Conservation (phyloP, 2,797 vertebrate genomes). For the Muscicapa striata region DNA sequence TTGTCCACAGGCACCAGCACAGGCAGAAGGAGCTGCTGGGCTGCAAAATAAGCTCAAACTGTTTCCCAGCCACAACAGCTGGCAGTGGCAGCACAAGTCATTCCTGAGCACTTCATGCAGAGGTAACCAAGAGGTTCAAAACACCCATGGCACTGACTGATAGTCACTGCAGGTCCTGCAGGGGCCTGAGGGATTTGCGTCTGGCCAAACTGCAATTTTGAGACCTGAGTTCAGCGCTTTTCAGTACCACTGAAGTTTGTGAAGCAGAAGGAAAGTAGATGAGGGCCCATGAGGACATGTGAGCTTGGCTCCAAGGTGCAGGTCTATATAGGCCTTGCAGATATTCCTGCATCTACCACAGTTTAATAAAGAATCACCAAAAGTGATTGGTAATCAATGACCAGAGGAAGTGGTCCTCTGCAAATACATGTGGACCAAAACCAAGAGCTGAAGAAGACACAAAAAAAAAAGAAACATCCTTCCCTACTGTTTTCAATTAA, state of each 20-base stretch:
- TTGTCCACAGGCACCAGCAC: not conserved
- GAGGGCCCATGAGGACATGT: not conserved
- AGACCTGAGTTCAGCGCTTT: not conserved
- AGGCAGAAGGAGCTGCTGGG: not conserved
- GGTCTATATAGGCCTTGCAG: not conserved
- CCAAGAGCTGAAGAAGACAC: not conserved
- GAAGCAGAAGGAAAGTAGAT: not conserved
- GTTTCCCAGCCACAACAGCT: not conserved
- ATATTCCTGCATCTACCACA: not conserved
- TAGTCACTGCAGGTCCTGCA: not conserved
- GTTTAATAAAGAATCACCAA: not conserved
- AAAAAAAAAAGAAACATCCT: not conserved
- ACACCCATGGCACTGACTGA: not conserved
- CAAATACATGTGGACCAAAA: not conserved
- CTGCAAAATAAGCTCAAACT: not conserved
- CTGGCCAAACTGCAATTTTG: not conserved
- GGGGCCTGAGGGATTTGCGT: fast-evolving
- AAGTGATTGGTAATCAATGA: not conserved
- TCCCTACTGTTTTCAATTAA: not conserved
- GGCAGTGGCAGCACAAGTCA: not conserved
- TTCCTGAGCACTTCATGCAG: not conserved
- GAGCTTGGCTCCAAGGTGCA: not conserved
- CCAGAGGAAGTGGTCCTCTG: not conserved
- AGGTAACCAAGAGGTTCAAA: not conserved
- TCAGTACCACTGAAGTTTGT: not conserved